Evolutionary conservation across 2,113 vertebrate species (phyloP).

Genomic region (Rafetus swinhoei): DNA sequence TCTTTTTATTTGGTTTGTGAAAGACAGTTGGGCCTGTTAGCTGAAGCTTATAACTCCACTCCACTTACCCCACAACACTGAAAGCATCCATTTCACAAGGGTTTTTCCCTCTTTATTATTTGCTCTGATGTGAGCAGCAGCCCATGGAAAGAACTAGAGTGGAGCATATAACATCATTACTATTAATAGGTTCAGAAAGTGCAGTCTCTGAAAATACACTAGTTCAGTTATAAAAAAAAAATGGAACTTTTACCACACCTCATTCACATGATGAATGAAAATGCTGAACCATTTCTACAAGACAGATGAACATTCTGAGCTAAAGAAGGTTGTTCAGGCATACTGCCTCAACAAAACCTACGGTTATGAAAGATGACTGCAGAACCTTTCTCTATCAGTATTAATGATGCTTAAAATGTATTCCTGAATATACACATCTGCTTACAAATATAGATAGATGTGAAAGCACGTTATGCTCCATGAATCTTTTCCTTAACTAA

Average conservation of each 20-base stretch:
- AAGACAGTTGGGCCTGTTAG: background rate
- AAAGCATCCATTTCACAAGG: slow-evolving; percentile 4
- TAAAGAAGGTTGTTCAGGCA: slow-evolving; percentile 50
- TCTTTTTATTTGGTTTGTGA: background rate
- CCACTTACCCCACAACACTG: background rate
- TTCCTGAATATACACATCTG: slow-evolving; percentile 69
- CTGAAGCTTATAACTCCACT: background rate
- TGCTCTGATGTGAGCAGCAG: slow-evolving; percentile 51
- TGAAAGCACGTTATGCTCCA: slow-evolving; percentile 17
- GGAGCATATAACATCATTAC: slow-evolving; percentile 61
- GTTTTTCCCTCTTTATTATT: slow-evolving; percentile 60
- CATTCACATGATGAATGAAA: slow-evolving; percentile 75
- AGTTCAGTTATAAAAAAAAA: slow-evolving; percentile 23
- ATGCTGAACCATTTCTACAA: slow-evolving; percentile 59
- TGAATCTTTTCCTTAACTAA: slow-evolving; percentile 56
- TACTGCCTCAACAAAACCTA: slow-evolving; percentile 50
- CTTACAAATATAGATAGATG: slow-evolving; percentile 54
- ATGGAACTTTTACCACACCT: slow-evolving; percentile 53
- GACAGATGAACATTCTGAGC: slow-evolving; percentile 59
- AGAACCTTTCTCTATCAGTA: slow-evolving; percentile 49
- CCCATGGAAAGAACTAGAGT: slow-evolving; percentile 53
- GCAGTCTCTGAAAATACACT: slow-evolving; percentile 59
- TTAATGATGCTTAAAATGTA: slow-evolving; percentile 75
- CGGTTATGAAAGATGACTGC: slow-evolving; percentile 68
- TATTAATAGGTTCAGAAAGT: slow-evolving; percentile 72